phyloP scores from a whole-genome alignment of 92 coral and sea anemone species.

The Palythoa grandiflora region DNA sequence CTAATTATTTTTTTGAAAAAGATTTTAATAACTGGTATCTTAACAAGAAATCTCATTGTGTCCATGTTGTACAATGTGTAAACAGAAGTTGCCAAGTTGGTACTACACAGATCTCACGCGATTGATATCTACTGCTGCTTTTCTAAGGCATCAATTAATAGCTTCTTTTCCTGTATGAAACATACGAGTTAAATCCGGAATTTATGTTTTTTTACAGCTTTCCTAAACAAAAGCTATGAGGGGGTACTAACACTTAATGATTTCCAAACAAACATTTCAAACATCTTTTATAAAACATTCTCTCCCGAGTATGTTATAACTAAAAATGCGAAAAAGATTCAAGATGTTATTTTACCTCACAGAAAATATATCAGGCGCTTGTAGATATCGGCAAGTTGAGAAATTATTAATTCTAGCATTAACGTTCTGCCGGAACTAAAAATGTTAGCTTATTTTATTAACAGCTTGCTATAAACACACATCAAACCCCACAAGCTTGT shows the following conservation, averaged over 20 bases:
- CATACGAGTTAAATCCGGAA: background rate
- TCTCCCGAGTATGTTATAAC: background rate
- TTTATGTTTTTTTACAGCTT: background rate
- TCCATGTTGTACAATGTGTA: conserved; percentile 58
- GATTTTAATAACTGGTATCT: conserved; percentile 63
- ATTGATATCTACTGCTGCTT: background rate
- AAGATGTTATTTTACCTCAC: too few relatives aligned
- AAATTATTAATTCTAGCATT: background rate
- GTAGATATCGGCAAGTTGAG: too few relatives aligned
- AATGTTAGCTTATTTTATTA: background rate
- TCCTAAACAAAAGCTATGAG: background rate
- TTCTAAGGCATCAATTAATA: background rate
- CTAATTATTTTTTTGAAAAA: conserved; percentile 46
- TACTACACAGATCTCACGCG: background rate
- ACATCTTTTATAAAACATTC: background rate
- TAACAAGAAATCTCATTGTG: conserved; percentile 72
- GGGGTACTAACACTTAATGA: background rate
- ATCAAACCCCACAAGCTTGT: conserved; percentile 33
- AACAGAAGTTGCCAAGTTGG: conserved; percentile 48
- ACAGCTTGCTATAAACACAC: conserved; percentile 36
- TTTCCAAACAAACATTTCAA: background rate
- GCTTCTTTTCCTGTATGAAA: background rate
- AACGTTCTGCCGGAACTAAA: background rate
- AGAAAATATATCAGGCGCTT: too few relatives aligned
- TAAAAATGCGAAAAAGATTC: too few relatives aligned